Evolutionary conservation across 2,797 vertebrate species (phyloP), one percentile per base, ranked within the genome.

Genomic region (Fundulus diaphanus): DNA sequence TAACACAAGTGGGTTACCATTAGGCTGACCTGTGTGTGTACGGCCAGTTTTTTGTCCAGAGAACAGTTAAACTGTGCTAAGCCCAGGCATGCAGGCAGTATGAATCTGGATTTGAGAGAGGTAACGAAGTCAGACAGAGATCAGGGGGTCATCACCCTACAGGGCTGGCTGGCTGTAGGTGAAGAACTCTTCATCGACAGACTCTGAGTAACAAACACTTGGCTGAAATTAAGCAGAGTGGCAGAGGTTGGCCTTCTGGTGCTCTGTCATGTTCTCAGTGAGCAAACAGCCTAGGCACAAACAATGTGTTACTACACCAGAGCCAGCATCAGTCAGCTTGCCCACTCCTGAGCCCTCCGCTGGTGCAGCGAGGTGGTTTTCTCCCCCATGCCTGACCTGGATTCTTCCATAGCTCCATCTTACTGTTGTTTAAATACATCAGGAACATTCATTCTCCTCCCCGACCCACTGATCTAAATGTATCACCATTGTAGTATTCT

Each of bases 401-500:
- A 86, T 85, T 90, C 65, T 80, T 78, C 52, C 67, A 48, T 72
- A 82, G 74, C 71, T 56, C 80, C 65, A 54, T 68, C 77, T 46
- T 78, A 82, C 79, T 82, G 82, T 88, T 76, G 82, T 93, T 92
- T 79, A 89, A 93, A 95, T 94, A 91, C 93, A 80, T 78, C 77
- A 70, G 90, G 88, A 92, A 90, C 52, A 37, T 68, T 65, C 29
- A 37, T 80, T 82, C 87, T 89, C 89, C 88, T 81, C 49, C 69
- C 87, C 85, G 85, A 90, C 87, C 92, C 91, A 88, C 90, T 92
- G 91, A 94, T 93, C 88, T 88, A 87, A 81, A 91, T 91, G 84
- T 91, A 93, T 92, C 89, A 85, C 91, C 94, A 88, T 86, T 90
- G 87, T 90, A 72, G 71, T 91, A 93, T 94, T 95, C 93, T 93